These are phyloP conservation scores for Chlamydotis undulata DNA, from an alignment of 2,113 vertebrate species.

Conservation along the genomic window DNA sequence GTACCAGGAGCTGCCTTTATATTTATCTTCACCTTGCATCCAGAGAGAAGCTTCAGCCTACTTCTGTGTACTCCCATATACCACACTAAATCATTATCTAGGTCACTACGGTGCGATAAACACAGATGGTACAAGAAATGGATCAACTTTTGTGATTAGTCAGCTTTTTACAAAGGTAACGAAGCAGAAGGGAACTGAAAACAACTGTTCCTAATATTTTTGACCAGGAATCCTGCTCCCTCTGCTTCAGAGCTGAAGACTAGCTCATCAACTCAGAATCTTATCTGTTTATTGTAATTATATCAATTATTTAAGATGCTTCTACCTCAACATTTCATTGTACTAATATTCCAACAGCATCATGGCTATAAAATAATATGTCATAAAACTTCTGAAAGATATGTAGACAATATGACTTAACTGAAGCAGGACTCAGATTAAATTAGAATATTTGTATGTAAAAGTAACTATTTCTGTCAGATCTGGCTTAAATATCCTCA, in stretches of 20 bases:
- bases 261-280: background rate
- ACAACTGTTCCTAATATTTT: background rate
- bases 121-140: background rate
- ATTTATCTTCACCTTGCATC: background rate
- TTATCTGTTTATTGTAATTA: background rate
- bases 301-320: background rate
- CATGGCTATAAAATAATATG: background rate
- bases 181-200: background rate
- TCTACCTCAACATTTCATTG: background rate
- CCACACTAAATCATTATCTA: background rate
- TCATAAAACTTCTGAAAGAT: background rate
- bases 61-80: background rate
- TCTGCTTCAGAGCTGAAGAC: background rate
- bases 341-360: background rate
- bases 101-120: background rate
- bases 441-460: background rate
- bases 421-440: background rate
- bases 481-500: background rate
- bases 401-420: background rate
- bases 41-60: background rate
- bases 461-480: background rate
- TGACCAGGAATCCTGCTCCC: background rate
- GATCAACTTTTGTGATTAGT: background rate
- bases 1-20: background rate
- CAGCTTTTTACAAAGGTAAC: background rate